Percentiles rank a stretch among this genome's conserved stretches.
phyloP scores from a whole-genome alignment of 2,888 invertebrate species.

The Anorthoa munda region DNA sequence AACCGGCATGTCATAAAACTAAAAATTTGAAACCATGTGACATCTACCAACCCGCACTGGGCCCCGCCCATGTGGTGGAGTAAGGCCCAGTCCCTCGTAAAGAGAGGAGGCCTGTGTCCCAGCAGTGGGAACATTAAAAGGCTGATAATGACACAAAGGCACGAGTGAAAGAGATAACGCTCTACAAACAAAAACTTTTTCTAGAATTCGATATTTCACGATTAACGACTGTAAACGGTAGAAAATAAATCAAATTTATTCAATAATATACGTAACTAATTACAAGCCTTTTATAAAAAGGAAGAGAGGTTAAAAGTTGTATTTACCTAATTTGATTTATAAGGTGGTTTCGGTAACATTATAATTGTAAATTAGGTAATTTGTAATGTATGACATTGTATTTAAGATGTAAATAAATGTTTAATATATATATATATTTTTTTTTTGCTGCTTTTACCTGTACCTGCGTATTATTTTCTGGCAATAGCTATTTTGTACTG shows the following conservation, averaged over 20 bases:
- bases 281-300: not conserved
- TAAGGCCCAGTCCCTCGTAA: too few species aligned
- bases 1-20: too few species aligned
- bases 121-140: too few species aligned
- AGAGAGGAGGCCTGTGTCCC: too few species aligned
- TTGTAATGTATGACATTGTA: conserved; percentile 10
- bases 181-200: not conserved
- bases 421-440: conserved; percentile 8
- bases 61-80: too few species aligned
- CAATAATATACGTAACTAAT: not conserved
- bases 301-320: not conserved
- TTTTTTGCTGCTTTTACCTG: conserved; percentile 6
- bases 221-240: not conserved
- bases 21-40: too few species aligned
- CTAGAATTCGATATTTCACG: too few species aligned
- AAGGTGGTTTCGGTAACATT: conserved; percentile 16
- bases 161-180: not conserved
- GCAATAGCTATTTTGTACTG: too few species aligned
- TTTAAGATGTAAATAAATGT: conserved; percentile 57
- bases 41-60: too few species aligned
- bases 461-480: too few species aligned
- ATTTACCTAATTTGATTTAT: conserved; percentile 22
- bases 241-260: conserved; percentile 5
- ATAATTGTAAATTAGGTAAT: conserved; percentile 16
- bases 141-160: too few species aligned